Evolutionary conservation across 1,140 invertebrate species (phyloP).

Genomic region (honey bee (Apis mellifera)): DNA sequence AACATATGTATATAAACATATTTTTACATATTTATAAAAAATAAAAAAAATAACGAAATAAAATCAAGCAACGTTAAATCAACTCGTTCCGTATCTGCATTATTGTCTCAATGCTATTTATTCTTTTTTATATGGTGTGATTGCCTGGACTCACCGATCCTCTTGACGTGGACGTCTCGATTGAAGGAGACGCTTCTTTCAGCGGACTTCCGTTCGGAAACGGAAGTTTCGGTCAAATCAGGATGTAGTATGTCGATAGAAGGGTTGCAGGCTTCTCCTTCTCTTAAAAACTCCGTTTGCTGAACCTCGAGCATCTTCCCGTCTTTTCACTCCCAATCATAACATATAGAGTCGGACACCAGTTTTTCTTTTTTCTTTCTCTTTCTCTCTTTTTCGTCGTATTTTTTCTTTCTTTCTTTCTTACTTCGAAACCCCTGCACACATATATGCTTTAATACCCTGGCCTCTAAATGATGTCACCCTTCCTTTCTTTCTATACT

Average conservation of each 20-base stretch:
- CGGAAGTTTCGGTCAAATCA: slow-evolving; percentile 57
- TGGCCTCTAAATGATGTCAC: slow-evolving; percentile 25
- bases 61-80: slow-evolving; percentile 50
- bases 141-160: slow-evolving; percentile 88
- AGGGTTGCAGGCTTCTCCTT: slow-evolving; percentile 67
- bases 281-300: slow-evolving; percentile 82
- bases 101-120: slow-evolving; percentile 28
- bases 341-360: slow-evolving; percentile 59
- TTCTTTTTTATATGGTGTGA: slow-evolving; percentile 69
- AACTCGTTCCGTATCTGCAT: slow-evolving; percentile 17
- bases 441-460: slow-evolving; percentile 26
- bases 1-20: no score
- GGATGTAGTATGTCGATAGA: slow-evolving; percentile 63
- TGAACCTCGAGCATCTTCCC: slow-evolving; percentile 82
- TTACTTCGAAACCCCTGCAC: slow-evolving; percentile 41
- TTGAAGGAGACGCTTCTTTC: slow-evolving; percentile 92
- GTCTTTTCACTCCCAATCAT: slow-evolving; percentile 67
- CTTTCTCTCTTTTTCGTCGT: slow-evolving; percentile 1
- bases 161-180: slow-evolving; percentile 92
- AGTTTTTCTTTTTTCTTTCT: slow-evolving; percentile 14
- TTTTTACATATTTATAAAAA: neutral
- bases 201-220: slow-evolving; percentile 74
- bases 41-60: neutral
- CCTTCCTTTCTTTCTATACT: slow-evolving; percentile 8
- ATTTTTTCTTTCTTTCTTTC: neutral